Evolutionary conservation across 1,140 invertebrate genomes (phyloP).

Genomic region (Drosophila repletoides): DNA sequence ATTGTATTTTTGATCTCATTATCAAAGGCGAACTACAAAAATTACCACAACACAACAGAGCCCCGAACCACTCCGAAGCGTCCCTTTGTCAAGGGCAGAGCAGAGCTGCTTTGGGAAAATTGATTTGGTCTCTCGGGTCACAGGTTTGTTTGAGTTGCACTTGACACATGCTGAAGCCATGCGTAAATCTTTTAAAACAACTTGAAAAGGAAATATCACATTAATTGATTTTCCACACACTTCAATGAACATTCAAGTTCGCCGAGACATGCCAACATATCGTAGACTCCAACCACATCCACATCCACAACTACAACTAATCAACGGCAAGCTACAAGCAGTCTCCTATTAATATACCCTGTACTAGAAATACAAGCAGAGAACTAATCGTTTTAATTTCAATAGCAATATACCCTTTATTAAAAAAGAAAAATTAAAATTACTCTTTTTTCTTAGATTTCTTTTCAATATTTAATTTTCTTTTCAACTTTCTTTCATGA

Average conservation of each 20-base stretch:
- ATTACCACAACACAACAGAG: slow-evolving; percentile 30
- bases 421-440: too few species aligned
- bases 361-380: too few species aligned
- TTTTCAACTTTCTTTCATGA: too few species aligned
- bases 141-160: slow-evolving; percentile 68
- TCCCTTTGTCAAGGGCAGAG: neutral
- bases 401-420: too few species aligned
- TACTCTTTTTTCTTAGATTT: too few species aligned
- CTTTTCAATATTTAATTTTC: too few species aligned
- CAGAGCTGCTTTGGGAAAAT: slow-evolving; percentile 42
- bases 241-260: slow-evolving; percentile 50
- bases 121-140: slow-evolving; percentile 54
- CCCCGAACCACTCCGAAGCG: neutral
- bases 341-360: too few species aligned
- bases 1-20: slow-evolving; percentile 70
- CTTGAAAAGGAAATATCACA: slow-evolving; percentile 58
- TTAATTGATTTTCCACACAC: slow-evolving; percentile 69
- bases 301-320: neutral
- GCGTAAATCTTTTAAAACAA: slow-evolving; percentile 68
- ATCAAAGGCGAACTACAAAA: slow-evolving; percentile 57
- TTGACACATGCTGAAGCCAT: slow-evolving; percentile 72
- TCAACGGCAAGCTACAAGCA: neutral
- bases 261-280: too few species aligned
- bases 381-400: too few species aligned
- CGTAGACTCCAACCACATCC: too few species aligned